phyloP scores from a whole-genome alignment of 2,113 vertebrate genomes.

The Oreamnos americanus region DNA sequence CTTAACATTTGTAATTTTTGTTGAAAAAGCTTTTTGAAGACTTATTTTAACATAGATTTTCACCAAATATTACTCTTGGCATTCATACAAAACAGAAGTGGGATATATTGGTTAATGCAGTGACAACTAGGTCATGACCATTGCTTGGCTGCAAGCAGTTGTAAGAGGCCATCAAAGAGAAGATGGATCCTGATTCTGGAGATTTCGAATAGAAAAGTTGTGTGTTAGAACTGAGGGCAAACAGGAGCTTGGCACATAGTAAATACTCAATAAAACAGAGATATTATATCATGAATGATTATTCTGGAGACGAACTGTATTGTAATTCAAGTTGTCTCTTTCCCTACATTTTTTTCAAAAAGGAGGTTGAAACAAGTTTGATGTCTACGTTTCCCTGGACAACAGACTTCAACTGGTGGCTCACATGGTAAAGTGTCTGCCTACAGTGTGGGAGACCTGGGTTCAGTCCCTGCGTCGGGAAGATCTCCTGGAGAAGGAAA shows the following conservation, averaged over 20 bases:
- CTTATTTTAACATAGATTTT: neutral
- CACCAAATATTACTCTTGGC: neutral
- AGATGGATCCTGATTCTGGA: neutral
- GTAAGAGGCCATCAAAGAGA: neutral
- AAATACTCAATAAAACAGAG: neutral
- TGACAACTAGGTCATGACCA: neutral
- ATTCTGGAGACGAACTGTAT: neutral
- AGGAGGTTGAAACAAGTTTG: neutral
- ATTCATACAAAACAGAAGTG: neutral
- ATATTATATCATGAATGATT: neutral
- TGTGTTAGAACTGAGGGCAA: neutral
- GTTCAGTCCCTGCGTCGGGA: neutral
- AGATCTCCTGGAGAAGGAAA: neutral
- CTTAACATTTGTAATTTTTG: neutral
- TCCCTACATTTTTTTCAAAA: neutral
- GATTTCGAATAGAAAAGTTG: neutral
- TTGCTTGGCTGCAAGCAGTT: neutral
- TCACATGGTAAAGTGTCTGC: neutral
- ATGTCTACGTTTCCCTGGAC: neutral
- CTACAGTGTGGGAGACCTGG: neutral
- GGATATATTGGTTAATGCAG: neutral
- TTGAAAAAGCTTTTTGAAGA: neutral
- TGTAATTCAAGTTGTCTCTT: neutral
- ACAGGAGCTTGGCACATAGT: neutral
- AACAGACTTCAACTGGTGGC: neutral